Percentiles rank a stretch among this genome's conserved stretches.
Conservation (phyloP, 1,140 invertebrate genomes). For the Listronotus bonariensis region DNA sequence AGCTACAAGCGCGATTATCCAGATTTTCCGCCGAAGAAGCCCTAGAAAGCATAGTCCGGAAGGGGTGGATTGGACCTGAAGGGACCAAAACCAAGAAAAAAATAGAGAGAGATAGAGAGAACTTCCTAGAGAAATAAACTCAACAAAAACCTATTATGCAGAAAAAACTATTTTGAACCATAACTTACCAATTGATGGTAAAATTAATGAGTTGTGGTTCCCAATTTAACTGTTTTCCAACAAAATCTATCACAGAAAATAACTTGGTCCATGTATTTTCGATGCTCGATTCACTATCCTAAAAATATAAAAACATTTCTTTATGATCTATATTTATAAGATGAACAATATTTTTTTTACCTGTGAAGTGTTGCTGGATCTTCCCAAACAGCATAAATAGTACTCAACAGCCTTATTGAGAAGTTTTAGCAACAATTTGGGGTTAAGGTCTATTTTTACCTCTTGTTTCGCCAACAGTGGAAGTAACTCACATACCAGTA, state of each 20-base stretch:
- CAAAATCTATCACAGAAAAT: constrained; percentile 74
- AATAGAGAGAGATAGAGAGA: no score
- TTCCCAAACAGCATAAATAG: constrained; percentile 57
- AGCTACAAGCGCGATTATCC: no score
- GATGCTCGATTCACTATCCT: constrained; percentile 67
- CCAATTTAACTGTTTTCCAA: constrained; percentile 81
- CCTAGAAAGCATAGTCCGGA: no score
- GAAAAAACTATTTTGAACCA: no score
- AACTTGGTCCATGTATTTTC: constrained; percentile 79
- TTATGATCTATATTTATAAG: no score
- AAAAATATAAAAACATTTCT: constrained; percentile 15
- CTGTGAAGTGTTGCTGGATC: constrained; percentile 36
- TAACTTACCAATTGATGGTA: constrained; percentile 52
- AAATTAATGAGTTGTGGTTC: constrained; percentile 64
- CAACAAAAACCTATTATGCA: no score
- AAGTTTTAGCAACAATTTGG: constrained; percentile 69
- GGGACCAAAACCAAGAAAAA: no score
- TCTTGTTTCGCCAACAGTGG: constrained; percentile 68
- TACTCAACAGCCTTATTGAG: constrained; percentile 65
- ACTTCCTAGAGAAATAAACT: no score
- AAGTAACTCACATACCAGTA: constrained; percentile 75
- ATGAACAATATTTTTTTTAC: no score
- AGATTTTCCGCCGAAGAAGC: no score
- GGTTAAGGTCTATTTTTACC: constrained; percentile 62
- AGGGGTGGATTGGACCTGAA: no score